phyloP scores from a whole-genome alignment of 53 echinoderm and acorn worm genomes.

The Zoroaster sp. region DNA sequence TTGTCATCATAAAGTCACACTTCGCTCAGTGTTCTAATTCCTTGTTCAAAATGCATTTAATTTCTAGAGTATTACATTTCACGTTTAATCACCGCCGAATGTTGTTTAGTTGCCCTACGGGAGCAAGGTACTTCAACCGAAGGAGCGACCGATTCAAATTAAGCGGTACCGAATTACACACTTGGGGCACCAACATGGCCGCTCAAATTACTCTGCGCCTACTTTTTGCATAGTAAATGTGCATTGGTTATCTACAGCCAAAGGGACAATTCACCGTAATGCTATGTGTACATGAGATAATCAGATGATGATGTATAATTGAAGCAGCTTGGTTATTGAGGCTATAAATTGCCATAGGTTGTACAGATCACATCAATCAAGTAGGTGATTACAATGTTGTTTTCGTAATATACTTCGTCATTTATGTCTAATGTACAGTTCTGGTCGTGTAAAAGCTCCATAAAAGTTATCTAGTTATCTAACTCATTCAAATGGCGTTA shows the following conservation, averaged over 20 bases:
- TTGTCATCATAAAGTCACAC: background rate
- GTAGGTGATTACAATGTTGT: too few species aligned
- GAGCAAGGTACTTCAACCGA: background rate
- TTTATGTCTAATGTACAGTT: too few species aligned
- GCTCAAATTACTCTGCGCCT: background rate
- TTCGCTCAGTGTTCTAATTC: background rate
- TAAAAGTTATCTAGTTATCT: too few species aligned
- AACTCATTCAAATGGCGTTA: too few species aligned
- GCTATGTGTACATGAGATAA: background rate
- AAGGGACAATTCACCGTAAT: background rate
- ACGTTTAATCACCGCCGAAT: background rate
- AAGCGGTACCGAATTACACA: conserved; percentile 50
- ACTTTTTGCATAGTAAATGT: background rate
- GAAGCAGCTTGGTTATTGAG: background rate
- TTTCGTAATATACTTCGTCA: too few species aligned
- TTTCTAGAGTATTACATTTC: conserved; percentile 28
- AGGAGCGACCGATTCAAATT: conserved; percentile 17
- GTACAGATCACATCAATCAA: too few species aligned
- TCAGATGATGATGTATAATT: background rate
- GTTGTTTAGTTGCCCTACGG: conserved; percentile 17
- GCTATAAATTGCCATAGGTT: background rate
- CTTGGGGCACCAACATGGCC: conserved; percentile 29
- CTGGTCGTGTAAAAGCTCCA: too few species aligned
- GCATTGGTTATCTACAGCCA: background rate
- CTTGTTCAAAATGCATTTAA: conserved; percentile 32